Base-by-base conservation (phyloP, 2,797 vertebrate species). In the Moxostoma hubbsi region DNA sequence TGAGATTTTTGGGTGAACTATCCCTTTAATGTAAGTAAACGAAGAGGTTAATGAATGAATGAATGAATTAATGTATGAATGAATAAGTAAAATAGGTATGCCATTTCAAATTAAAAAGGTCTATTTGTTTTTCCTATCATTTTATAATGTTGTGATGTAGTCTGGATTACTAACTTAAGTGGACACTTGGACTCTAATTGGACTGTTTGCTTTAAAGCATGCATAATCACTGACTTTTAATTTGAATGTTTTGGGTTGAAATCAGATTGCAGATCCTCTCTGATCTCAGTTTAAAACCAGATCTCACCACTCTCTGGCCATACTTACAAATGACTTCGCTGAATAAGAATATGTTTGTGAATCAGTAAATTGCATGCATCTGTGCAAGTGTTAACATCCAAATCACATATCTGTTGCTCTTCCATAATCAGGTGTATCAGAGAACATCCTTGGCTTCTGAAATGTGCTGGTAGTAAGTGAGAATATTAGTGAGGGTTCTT, bases 141-240 rank as follows among this genome's bases (percentile, higher is more conserved):
- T 67, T 70, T 67, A 15, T 50, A 47, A 36, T 61, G 70, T 36
- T 36, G 36, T 36, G 66, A 64, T 77, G 18, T 68, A 51, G 67
- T 70, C 53, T 67, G 51, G 13, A 1, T 51, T 51, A n/a, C 13
- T 71, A 57, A 80, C 63, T 62, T 71, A 71, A 81, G 75, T 61
- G 70, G 36, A 62, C 73, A 71, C 77, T 24, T 62, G 72, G 15
- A 62, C 57, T 70, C 69, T 80, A 73, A 82, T 70, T 64, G 73
- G 36, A 75, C 63, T 54, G 59, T 77, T 68, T 13, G 68, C 82
- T 68, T 69, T 73, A 11, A 15, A 73, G 45, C 61, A 6, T 74
- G 59, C 6, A 9, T 54, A 7, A 46, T 11, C 6, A 15, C 1
- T 75, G 8, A n/a, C 7, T 54, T 54, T 6, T 4, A 45, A 13